Percentiles rank a stretch among this genome's conserved stretches.
phyloP scores from a whole-genome alignment of 2,888 invertebrate genomes.

The Dasypolia templi region DNA sequence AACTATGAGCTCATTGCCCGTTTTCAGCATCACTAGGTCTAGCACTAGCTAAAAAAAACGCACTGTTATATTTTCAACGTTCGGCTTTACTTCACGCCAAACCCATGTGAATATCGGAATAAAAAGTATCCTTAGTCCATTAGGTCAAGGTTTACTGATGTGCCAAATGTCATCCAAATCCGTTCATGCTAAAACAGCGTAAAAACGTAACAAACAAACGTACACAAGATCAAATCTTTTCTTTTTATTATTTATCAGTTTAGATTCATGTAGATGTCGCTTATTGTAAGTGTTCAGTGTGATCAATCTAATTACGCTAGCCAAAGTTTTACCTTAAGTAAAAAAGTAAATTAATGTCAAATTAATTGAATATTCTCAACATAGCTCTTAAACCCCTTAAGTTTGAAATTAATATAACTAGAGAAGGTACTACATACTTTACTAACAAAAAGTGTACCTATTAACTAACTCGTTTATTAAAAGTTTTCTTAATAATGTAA shows the following conservation, averaged over 20 bases:
- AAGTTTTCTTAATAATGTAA: too few species aligned
- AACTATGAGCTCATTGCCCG: not conserved
- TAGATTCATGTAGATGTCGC: not conserved
- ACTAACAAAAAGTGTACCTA: not conserved
- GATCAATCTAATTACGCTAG: not conserved
- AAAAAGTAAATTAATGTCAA: conserved; percentile 14
- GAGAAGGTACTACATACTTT: not conserved
- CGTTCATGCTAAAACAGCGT: too few species aligned
- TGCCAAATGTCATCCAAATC: too few species aligned
- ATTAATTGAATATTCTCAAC: conserved; percentile 31
- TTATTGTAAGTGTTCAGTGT: not conserved
- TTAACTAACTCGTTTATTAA: not conserved
- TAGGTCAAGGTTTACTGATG: too few species aligned
- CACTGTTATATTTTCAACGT: not conserved
- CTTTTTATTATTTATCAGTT: too few species aligned
- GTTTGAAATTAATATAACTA: conserved; percentile 23
- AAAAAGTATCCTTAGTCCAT: too few species aligned
- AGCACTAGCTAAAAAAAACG: not conserved
- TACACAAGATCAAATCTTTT: too few species aligned
- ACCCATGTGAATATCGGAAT: too few species aligned
- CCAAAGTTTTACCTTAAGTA: too few species aligned
- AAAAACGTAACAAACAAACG: too few species aligned
- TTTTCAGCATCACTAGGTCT: not conserved
- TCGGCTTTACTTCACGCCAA: not conserved
- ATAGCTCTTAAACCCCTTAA: conserved; percentile 10